A percentile compares a stretch with the other conserved stretches of the same genome.
phyloP scores from a whole-genome alignment of 2,113 vertebrate species.

The Bostrychus sinensis region DNA sequence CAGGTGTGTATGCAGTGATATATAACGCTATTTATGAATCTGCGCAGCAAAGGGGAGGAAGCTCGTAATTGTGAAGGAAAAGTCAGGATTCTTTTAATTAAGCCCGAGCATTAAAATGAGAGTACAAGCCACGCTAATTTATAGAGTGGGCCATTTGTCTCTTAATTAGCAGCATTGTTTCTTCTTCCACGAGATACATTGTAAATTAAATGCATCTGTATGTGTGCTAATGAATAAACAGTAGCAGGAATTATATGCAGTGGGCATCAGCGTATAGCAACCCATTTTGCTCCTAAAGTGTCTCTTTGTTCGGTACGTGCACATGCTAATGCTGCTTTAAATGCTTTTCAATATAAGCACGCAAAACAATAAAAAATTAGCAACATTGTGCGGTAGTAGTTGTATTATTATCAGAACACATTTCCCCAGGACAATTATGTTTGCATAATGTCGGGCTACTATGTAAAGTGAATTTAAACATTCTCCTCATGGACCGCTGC shows the following conservation, averaged over 20 bases:
- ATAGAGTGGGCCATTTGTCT: constrained; percentile 26
- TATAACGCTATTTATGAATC: not conserved
- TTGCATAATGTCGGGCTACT: constrained; percentile 7
- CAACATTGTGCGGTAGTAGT: constrained; percentile 4
- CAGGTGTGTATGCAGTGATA: not conserved
- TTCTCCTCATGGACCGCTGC: not conserved
- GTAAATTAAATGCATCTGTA: constrained; percentile 14
- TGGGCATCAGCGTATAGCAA: not conserved
- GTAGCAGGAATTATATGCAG: constrained; percentile 13
- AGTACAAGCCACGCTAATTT: constrained; percentile 20
- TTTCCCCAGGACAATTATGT: constrained; percentile 1
- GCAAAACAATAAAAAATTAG: constrained; percentile 10
- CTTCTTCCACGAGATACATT: constrained; percentile 3
- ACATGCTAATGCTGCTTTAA: constrained; percentile 6
- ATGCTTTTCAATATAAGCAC: not conserved
- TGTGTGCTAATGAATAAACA: constrained; percentile 30
- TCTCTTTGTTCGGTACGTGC: constrained; percentile 13
- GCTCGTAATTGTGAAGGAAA: constrained; percentile 11
- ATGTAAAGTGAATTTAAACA: constrained; percentile 7
- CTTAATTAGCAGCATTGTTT: constrained; percentile 19
- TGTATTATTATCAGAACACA: constrained; percentile 3
- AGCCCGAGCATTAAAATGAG: constrained; percentile 19
- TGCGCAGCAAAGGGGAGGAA: not conserved
- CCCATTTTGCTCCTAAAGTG: constrained; percentile 1
- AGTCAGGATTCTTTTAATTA: constrained; percentile 31